Conservation (phyloP, 2,888 invertebrate species). For the Alloplasta piceator region DNA sequence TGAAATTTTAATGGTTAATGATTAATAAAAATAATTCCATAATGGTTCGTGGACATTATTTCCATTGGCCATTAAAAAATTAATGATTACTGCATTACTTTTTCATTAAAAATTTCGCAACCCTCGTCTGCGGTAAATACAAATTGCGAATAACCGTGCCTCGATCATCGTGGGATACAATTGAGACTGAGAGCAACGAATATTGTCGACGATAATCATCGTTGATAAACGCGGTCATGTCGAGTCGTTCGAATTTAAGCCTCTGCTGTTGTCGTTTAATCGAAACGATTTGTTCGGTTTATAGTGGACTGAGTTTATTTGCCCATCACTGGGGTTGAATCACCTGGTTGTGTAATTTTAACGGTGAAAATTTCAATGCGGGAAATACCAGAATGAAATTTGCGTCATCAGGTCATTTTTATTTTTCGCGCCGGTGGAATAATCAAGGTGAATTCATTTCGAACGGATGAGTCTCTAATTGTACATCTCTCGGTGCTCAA, state of each 20-base stretch:
- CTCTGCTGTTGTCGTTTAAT: too few relatives aligned
- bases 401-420: background rate
- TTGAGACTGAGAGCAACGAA: background rate
- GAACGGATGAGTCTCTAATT: slow-evolving; percentile 33
- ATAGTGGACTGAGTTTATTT: too few relatives aligned
- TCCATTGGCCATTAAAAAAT: too few relatives aligned
- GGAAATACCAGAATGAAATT: slow-evolving; percentile 5
- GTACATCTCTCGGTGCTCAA: slow-evolving; percentile 10
- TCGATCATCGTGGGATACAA: too few relatives aligned
- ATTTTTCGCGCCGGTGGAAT: background rate
- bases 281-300: too few relatives aligned
- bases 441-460: slow-evolving; percentile 42
- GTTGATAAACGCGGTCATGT: slow-evolving; percentile 34
- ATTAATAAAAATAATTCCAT: too few relatives aligned
- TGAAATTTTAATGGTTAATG: too few relatives aligned
- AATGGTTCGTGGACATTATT: too few relatives aligned
- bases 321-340: too few relatives aligned
- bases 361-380: slow-evolving; percentile 5
- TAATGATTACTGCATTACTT: too few relatives aligned
- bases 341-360: background rate
- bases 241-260: too few relatives aligned
- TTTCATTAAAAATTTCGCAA: too few relatives aligned
- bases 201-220: slow-evolving; percentile 26
- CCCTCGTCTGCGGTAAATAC: background rate
- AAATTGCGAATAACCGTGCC: slow-evolving; percentile 36